Percentiles rank a stretch among this genome's conserved stretches.
These are phyloP conservation scores for Girardinus metallicus DNA, from an alignment of 2,797 vertebrate species.

Conservation along the genomic window DNA sequence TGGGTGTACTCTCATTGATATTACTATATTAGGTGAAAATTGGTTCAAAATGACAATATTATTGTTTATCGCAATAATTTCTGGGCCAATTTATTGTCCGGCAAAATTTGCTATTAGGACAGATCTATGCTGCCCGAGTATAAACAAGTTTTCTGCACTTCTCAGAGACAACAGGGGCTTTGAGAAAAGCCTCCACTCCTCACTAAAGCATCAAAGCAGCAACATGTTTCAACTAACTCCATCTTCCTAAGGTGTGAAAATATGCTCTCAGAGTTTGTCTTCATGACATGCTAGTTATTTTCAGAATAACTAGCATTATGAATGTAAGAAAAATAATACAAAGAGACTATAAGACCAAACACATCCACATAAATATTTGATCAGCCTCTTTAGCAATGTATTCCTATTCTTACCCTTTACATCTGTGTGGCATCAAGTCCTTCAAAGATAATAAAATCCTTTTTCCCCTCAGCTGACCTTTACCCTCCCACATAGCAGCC, in stretches of 20 bases:
- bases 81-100: no score
- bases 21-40: no score
- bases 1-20: no score
- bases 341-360: not conserved
- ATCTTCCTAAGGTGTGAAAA: not conserved
- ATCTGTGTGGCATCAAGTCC: constrained; percentile 20
- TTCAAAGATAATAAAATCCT: constrained; percentile 21
- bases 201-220: not conserved
- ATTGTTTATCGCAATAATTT: no score
- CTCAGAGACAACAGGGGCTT: not conserved
- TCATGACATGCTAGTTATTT: not conserved
- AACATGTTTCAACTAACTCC: not conserved
- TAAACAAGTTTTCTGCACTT: not conserved
- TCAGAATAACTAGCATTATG: not conserved
- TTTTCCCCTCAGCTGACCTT: constrained; percentile 49
- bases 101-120: no score
- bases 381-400: not conserved
- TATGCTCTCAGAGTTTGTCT: not conserved
- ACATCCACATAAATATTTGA: not conserved
- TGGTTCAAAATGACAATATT: no score
- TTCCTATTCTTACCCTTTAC: not conserved
- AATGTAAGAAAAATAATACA: not conserved
- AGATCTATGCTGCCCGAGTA: not conserved
- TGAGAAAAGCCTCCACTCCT: not conserved
- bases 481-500: constrained; percentile 36